These are phyloP conservation scores for Pseudopodoces humilis DNA, from an alignment of 2,113 vertebrate genomes.

Conservation along the genomic window DNA sequence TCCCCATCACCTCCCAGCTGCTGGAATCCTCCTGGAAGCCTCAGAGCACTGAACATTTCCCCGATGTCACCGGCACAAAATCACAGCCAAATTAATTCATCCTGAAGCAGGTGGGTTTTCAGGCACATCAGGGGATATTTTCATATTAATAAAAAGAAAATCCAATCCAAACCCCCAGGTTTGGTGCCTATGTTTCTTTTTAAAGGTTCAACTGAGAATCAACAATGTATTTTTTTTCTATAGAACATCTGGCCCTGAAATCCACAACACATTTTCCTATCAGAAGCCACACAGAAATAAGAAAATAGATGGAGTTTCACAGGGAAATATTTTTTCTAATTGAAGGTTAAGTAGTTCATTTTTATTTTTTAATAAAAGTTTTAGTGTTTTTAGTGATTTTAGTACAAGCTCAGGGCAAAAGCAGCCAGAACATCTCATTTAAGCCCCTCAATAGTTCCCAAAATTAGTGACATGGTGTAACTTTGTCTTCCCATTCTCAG, in stretches of 20 bases:
- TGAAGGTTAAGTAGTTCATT: neutral
- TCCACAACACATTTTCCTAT: neutral
- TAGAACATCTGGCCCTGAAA: neutral
- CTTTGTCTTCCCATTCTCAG: neutral
- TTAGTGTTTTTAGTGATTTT: neutral
- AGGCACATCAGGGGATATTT: neutral
- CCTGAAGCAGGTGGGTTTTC: neutral
- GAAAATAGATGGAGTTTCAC: neutral
- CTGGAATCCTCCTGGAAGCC: neutral
- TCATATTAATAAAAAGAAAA: neutral
- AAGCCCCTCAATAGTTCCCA: neutral
- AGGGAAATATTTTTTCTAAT: neutral
- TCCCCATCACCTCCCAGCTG: neutral
- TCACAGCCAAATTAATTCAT: neutral
- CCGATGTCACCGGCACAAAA: neutral
- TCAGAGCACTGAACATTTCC: neutral
- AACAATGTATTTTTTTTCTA: rapidly evolving
- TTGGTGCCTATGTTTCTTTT: neutral
- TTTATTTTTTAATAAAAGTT: neutral
- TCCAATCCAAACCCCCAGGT: rapidly evolving
- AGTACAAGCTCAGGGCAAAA: neutral
- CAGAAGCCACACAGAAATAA: neutral
- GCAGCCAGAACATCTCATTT: rapidly evolving
- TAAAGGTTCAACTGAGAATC: neutral
- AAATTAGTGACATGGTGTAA: neutral